A percentile compares a stretch with the other conserved stretches of the same genome.
Evolutionary conservation across 2,113 vertebrate species (phyloP).

Genomic region (Columbina picui): DNA sequence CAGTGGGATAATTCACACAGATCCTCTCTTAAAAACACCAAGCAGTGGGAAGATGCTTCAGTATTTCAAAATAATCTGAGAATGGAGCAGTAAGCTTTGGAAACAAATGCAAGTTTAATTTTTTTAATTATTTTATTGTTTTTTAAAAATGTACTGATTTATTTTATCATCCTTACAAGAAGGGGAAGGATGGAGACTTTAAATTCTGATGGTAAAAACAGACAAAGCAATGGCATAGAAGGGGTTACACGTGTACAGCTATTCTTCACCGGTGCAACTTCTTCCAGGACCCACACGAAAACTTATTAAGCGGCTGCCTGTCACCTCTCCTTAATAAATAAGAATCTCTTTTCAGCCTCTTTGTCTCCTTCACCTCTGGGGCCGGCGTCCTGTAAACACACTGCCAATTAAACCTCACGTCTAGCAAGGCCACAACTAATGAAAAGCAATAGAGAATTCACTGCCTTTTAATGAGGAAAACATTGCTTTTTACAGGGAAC

Average conservation of each 20-base stretch:
- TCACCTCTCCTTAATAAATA: conserved; percentile 98
- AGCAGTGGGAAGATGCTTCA: neutral
- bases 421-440: conserved; percentile 92
- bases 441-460: conserved; percentile 99
- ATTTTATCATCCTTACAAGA: neutral
- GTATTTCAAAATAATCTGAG: neutral
- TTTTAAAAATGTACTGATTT: neutral
- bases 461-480: conserved; percentile 98
- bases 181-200: neutral
- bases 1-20: fast-evolving
- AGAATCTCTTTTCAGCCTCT: conserved; percentile 90
- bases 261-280: conserved; percentile 59
- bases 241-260: conserved; percentile 55
- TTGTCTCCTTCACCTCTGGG: conserved; percentile 80
- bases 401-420: conserved; percentile 94
- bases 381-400: conserved; percentile 84
- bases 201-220: neutral
- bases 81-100: fast-evolving
- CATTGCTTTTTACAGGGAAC: conserved; percentile 92
- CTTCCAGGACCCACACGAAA: conserved; percentile 71
- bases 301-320: conserved; percentile 93
- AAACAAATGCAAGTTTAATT: neutral
- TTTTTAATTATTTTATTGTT: neutral
- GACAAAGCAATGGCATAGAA: neutral
- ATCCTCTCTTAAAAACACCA: neutral